Conservation (phyloP, 2,113 vertebrate genomes). For the Tylochromis polylepis region DNA sequence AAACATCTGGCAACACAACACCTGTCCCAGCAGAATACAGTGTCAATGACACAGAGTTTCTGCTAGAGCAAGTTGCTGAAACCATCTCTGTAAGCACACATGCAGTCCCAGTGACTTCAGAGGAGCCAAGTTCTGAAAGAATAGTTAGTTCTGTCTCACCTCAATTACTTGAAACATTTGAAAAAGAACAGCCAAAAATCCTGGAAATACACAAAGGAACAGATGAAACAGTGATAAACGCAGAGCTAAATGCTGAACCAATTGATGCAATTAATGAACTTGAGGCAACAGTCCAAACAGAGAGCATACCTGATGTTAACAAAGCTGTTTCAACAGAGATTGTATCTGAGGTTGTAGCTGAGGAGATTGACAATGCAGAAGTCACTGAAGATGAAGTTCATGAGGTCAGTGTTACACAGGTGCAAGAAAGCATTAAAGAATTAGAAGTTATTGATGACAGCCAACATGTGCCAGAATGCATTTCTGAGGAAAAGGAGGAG, state of each 20-base stretch:
- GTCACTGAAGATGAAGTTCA: slow-evolving; percentile 17
- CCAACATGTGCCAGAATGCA: background rate
- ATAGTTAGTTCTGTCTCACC: slow-evolving; percentile 9
- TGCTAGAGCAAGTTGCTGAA: slow-evolving; percentile 78
- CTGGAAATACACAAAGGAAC: slow-evolving; percentile 12
- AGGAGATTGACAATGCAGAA: slow-evolving; percentile 18
- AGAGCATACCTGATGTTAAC: slow-evolving; percentile 39
- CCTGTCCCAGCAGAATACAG: slow-evolving; percentile 73
- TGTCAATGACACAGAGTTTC: slow-evolving; percentile 66
- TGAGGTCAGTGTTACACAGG: slow-evolving; percentile 1
- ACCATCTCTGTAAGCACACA: slow-evolving; percentile 61
- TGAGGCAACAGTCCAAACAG: background rate
- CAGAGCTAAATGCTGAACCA: slow-evolving; percentile 32
- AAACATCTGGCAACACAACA: slow-evolving; percentile 84
- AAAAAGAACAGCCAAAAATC: slow-evolving; percentile 15
- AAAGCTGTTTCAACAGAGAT: slow-evolving; percentile 38
- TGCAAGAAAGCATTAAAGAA: background rate
- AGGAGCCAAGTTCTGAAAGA: slow-evolving; percentile 11
- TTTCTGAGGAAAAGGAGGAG: background rate
- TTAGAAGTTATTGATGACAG: background rate
- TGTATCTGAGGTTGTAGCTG: slow-evolving; percentile 5
- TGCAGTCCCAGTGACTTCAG: slow-evolving; percentile 13
- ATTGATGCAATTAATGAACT: slow-evolving; percentile 15
- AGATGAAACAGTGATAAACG: slow-evolving; percentile 26
- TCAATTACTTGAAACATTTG: slow-evolving; percentile 29